Evolutionary conservation across 2,888 invertebrate species (phyloP), one percentile per base, ranked within the genome.

Genomic region (Zeuzera pyrina): DNA sequence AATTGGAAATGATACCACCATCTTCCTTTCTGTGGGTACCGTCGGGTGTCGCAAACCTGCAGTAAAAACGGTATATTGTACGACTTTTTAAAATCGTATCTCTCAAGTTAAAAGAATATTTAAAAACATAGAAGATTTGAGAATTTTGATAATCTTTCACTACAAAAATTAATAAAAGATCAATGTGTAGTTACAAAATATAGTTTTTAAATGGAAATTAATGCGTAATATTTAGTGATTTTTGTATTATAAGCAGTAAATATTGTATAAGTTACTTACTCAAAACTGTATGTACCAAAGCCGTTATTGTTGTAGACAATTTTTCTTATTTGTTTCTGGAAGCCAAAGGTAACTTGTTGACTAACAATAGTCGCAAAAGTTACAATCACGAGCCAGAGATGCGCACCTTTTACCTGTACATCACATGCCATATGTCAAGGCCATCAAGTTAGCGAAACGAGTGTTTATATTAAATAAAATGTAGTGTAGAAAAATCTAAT

Each of bases 1-100:
- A 43, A 11, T 42, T 40, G 2, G 54, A 33, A 3, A 66, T 39
- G 2, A 71, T 25, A 1, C 77, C 76, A 0, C 79, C 83, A 21
- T 81, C 81, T 64, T 86, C 86, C 42, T 73, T 71, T 44, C 86
- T 71, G 34, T 69, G 74, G 1, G 77, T 72, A 1, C 86, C 86
- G 38, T 86, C 86, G 27, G 78, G 72, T 4, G 81, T 84, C 52
- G 78, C 63, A 45, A 65, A 85, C 36, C 84, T 84, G 43, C 33
- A 49, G 45, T 14, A 35, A n/a, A n/a, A n/a, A n/a, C n/a, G n/a
- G n/a, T n/a, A n/a, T n/a, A n/a, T n/a, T n/a, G n/a, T n/a, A n/a
- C n/a, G n/a, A n/a, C n/a, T n/a, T n/a, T n/a, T n/a, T n/a, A n/a
- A n/a, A n/a, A n/a, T n/a, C n/a, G n/a, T n/a, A n/a, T n/a, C n/a